A percentile compares a stretch with the other conserved stretches of the same genome.
Evolutionary conservation across 1,140 invertebrate genomes (phyloP).

Genomic region (Drosophila athabasca): DNA sequence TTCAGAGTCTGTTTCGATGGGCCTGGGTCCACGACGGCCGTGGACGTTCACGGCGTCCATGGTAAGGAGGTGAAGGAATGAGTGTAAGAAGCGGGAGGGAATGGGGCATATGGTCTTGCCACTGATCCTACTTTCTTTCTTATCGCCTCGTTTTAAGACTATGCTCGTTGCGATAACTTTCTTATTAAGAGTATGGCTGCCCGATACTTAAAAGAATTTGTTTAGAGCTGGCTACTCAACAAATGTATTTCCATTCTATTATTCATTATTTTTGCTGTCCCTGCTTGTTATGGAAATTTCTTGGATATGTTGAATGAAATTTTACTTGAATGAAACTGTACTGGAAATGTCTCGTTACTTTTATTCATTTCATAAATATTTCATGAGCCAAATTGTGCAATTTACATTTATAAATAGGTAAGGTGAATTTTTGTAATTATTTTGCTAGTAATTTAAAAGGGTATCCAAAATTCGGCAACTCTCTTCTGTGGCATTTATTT

Average conservation of each 20-base stretch:
- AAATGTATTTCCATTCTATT: slow-evolving; percentile 25
- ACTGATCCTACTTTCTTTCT: slow-evolving; percentile 43
- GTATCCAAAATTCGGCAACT: neutral
- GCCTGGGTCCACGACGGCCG: neutral
- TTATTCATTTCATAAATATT: too few species aligned
- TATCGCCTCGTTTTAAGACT: slow-evolving; percentile 19
- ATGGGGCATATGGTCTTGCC: neutral
- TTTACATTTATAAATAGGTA: neutral
- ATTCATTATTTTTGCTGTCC: too few species aligned
- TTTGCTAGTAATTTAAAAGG: neutral
- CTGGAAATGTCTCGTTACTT: too few species aligned
- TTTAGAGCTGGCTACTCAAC: slow-evolving; percentile 12
- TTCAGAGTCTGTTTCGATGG: neutral
- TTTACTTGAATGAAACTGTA: too few species aligned
- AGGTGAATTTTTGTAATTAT: too few species aligned
- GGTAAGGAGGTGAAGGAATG: slow-evolving; percentile 23
- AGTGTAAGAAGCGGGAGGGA: neutral
- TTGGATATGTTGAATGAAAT: too few species aligned
- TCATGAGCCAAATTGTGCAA: neutral
- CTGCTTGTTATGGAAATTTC: too few species aligned
- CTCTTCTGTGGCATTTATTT: slow-evolving; percentile 10
- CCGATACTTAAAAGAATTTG: too few species aligned
- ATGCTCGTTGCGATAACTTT: slow-evolving; percentile 21
- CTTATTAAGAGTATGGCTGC: neutral
- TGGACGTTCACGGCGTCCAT: neutral